A percentile compares a stretch with the other conserved stretches of the same genome.
phyloP scores from a whole-genome alignment of 2,113 vertebrate species.

The Halcyon senegalensis region DNA sequence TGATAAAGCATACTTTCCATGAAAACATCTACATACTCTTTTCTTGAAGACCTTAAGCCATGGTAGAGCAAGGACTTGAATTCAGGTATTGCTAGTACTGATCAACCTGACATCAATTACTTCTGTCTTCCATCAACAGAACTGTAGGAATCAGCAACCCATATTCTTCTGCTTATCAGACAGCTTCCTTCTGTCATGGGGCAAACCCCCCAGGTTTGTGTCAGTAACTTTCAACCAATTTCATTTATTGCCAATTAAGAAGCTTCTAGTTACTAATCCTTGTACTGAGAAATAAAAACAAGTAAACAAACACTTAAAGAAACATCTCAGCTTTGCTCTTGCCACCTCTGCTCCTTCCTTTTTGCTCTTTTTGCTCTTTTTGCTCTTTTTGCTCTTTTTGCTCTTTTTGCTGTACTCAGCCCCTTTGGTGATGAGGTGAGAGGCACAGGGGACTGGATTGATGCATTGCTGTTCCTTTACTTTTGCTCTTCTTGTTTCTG shows the following conservation, averaged over 20 bases:
- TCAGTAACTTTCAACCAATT: neutral
- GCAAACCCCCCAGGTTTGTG: neutral
- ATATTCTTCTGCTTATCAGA: neutral
- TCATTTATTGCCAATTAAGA: neutral
- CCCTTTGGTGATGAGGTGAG: rapidly evolving
- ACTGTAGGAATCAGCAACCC: neutral
- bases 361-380: neutral
- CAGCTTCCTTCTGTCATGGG: neutral
- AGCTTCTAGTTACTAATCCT: neutral
- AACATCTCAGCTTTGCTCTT: neutral
- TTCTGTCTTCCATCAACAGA: neutral
- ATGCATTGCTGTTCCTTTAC: neutral
- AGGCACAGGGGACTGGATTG: neutral
- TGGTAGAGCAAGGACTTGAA: neutral
- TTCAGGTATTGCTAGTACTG: neutral
- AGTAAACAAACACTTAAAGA: neutral
- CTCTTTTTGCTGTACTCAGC: neutral
- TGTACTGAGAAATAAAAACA: neutral
- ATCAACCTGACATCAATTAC: neutral
- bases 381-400: neutral
- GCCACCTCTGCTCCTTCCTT: neutral
- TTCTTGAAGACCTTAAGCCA: neutral
- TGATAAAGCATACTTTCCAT: neutral
- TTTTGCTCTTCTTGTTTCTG: neutral
- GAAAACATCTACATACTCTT: neutral